A percentile compares a stretch with the other conserved stretches of the same genome.
Conservation (phyloP, 2,888 invertebrate genomes). For the Drosophila mettleri region DNA sequence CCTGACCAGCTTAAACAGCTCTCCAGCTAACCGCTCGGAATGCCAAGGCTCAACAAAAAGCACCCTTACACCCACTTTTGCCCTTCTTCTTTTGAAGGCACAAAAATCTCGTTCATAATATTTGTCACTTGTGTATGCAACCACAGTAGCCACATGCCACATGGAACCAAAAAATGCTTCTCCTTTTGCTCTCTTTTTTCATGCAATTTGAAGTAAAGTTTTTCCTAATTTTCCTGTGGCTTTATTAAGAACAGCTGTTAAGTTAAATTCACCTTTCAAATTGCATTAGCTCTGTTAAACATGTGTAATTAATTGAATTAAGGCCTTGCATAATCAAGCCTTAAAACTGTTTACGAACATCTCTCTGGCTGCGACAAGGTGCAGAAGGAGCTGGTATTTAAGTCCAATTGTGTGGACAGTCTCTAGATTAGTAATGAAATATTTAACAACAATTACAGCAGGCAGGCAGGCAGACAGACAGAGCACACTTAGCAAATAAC, state of each 20-base stretch:
- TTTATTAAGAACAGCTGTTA: slow-evolving; percentile 48
- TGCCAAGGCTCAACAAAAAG: slow-evolving; percentile 1
- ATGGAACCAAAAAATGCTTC: slow-evolving; percentile 4
- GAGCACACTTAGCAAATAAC: not conserved
- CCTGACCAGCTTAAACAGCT: slow-evolving; percentile 5
- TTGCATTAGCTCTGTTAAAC: slow-evolving; percentile 42
- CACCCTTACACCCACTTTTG: not conserved
- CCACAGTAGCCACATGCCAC: slow-evolving; percentile 19
- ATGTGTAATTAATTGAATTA: slow-evolving; percentile 64
- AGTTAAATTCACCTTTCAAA: slow-evolving; percentile 5
- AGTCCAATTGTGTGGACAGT: slow-evolving; percentile 24
- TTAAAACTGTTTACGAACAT: slow-evolving; percentile 33
- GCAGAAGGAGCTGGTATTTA: not conserved
- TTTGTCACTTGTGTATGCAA: slow-evolving; percentile 40
- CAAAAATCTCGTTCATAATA: slow-evolving; percentile 19
- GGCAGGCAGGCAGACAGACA: slow-evolving; percentile 2
- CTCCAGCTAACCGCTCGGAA: not conserved
- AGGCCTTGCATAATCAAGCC: slow-evolving; percentile 35
- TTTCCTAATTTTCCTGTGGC: slow-evolving; percentile 22
- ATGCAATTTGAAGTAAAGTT: slow-evolving; percentile 16
- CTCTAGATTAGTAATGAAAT: slow-evolving; percentile 53
- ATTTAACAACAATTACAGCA: slow-evolving; percentile 65
- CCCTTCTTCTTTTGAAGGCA: not conserved
- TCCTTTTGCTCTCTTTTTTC: not conserved
- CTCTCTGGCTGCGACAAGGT: slow-evolving; percentile 46